phyloP scores from a whole-genome alignment of 2,113 vertebrate species.

The Lichenostomus cassidix region DNA sequence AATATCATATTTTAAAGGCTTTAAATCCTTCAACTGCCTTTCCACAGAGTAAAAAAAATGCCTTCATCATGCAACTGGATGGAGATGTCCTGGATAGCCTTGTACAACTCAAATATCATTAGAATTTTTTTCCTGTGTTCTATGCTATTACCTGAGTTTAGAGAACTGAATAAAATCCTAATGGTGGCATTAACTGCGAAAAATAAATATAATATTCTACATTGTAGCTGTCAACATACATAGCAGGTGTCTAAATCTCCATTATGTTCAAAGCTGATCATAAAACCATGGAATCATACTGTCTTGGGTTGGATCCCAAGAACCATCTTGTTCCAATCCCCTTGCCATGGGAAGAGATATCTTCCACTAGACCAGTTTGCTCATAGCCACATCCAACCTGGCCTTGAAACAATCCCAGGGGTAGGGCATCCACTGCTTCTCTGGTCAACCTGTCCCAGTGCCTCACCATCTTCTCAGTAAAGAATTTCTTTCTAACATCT shows the following conservation, averaged over 20 bases:
- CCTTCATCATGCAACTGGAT: background rate
- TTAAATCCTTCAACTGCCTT: background rate
- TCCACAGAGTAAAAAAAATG: background rate
- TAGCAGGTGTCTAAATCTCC: background rate
- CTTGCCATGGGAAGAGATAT: too few species aligned
- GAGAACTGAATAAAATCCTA: background rate
- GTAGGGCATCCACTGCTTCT: background rate
- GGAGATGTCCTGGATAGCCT: background rate
- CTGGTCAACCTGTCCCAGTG: background rate
- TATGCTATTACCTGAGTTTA: background rate
- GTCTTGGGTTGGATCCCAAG: background rate
- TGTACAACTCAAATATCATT: background rate
- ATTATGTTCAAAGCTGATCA: background rate
- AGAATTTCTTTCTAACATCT: background rate
- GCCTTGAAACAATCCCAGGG: background rate
- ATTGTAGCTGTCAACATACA: fast-evolving
- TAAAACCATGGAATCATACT: background rate
- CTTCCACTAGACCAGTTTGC: background rate
- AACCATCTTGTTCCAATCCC: background rate
- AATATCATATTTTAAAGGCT: background rate
- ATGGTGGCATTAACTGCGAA: background rate
- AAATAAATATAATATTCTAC: background rate
- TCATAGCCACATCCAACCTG: background rate
- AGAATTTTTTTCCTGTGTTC: background rate
- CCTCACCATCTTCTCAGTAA: background rate